Conservation (phyloP, 2,797 vertebrate genomes). For the Ciconia nigra region DNA sequence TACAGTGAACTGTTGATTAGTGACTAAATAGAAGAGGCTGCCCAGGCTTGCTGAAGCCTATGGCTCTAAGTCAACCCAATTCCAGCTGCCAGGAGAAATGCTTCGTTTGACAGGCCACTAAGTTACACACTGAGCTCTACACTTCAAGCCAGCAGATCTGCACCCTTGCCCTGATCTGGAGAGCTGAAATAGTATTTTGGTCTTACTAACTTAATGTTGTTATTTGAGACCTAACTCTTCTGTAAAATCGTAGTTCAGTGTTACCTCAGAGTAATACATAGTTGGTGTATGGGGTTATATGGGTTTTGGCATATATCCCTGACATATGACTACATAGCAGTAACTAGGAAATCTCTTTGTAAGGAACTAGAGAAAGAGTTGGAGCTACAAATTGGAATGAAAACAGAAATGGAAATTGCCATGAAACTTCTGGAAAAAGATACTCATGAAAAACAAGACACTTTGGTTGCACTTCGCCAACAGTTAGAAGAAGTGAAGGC, state of each 20-base stretch:
- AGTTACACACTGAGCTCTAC: neutral
- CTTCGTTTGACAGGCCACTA: neutral
- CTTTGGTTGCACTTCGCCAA: constrained; percentile 87
- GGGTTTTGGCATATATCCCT: neutral
- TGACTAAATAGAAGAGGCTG: neutral
- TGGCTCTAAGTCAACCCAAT: neutral
- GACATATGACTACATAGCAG: neutral
- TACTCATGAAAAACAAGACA: constrained; percentile 95
- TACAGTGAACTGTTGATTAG: neutral
- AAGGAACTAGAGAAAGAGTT: constrained; percentile 94
- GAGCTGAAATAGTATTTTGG: neutral
- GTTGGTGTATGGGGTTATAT: neutral
- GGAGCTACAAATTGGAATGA: constrained; percentile 91
- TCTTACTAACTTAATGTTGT: neutral
- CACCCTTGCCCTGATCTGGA: neutral
- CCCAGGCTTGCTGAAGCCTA: neutral
- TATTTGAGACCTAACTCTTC: neutral
- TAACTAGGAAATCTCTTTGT: constrained; percentile 39
- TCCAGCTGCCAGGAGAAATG: neutral
- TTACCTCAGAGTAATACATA: neutral
- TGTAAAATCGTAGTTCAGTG: neutral
- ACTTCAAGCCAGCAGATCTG: neutral
- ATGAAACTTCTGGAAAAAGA: constrained; percentile 98
- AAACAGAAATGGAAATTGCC: constrained; percentile 97
- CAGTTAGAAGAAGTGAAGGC: constrained; percentile 96